Conservation (phyloP, 1,140 invertebrate species). For the Leptestheria dahalacensis region DNA sequence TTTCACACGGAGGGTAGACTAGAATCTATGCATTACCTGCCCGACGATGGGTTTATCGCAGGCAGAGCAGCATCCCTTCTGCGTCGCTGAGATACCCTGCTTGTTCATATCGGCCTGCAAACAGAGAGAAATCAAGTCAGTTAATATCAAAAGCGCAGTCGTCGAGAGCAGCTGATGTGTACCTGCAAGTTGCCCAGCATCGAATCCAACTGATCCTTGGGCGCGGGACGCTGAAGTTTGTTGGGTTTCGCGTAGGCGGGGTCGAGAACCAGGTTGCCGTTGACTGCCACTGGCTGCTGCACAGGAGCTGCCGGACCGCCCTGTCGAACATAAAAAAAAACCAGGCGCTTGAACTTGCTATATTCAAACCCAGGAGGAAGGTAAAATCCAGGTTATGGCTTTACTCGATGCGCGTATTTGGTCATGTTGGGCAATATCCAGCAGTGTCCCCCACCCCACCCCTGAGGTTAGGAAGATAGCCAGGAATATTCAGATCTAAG, state of each 20-base stretch:
- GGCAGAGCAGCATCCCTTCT: constrained; percentile 94
- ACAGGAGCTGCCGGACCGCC: constrained; percentile 1
- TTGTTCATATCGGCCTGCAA: constrained; percentile 72
- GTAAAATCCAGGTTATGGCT: no score
- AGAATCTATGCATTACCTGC: constrained; percentile 45
- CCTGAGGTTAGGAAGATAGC: no score
- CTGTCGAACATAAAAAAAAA: background rate
- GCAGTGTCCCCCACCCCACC: no score
- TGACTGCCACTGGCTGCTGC: background rate
- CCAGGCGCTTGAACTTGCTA: background rate
- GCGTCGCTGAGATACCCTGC: constrained; percentile 91
- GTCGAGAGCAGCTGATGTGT: constrained; percentile 10
- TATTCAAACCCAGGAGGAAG: no score
- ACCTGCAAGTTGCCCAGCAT: constrained; percentile 77
- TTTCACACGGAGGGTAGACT: no score
- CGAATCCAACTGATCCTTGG: constrained; percentile 57
- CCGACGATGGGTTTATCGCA: constrained; percentile 97
- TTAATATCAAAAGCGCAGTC: no score
- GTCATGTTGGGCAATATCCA: no score
- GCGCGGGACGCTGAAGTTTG: constrained; percentile 33
- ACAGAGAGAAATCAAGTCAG: no score
- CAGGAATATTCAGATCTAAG: no score
- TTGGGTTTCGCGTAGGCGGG: constrained; percentile 55
- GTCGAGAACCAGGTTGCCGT: constrained; percentile 37
- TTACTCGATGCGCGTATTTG: no score